Conservation (phyloP, 1,140 invertebrate genomes). For the Nasonia giraulti region DNA sequence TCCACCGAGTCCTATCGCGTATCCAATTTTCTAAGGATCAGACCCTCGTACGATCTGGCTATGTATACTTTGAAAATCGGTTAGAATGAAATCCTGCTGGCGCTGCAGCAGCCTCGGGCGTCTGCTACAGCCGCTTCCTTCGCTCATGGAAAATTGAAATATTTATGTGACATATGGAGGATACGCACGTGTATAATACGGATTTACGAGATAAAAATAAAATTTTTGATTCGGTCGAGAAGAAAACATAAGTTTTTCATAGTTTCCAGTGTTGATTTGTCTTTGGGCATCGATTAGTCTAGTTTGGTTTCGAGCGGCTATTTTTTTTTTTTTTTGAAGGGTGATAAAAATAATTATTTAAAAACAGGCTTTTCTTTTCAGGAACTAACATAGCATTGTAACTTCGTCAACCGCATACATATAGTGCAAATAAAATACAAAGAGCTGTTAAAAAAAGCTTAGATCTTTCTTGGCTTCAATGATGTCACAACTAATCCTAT, state of each 20-base stretch:
- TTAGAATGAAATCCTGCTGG: constrained; percentile 60
- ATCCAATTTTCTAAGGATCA: constrained; percentile 72
- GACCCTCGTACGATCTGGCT: constrained; percentile 62
- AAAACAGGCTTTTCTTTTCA: no score
- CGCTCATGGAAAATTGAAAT: constrained; percentile 42
- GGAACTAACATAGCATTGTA: no score
- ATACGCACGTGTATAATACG: not conserved
- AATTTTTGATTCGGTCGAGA: not conserved
- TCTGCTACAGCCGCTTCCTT: not conserved
- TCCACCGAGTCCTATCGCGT: constrained; percentile 69
- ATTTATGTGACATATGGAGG: constrained; percentile 33
- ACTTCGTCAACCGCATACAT: no score
- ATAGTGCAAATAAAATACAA: not conserved
- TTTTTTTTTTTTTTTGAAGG: no score
- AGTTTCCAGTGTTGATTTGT: not conserved
- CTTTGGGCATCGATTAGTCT: not conserved
- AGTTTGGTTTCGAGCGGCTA: not conserved
- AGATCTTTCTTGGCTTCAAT: not conserved
- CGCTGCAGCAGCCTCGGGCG: not conserved
- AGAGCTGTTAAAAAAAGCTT: not conserved
- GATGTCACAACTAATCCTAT: not conserved
- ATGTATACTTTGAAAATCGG: constrained; percentile 63
- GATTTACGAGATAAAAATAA: constrained; percentile 11
- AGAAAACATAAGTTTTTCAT: not conserved
- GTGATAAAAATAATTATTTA: no score